A percentile compares a stretch with the other conserved stretches of the same genome.
Evolutionary conservation across 2,113 vertebrate genomes (phyloP).

Genomic region (Sialia sialis): DNA sequence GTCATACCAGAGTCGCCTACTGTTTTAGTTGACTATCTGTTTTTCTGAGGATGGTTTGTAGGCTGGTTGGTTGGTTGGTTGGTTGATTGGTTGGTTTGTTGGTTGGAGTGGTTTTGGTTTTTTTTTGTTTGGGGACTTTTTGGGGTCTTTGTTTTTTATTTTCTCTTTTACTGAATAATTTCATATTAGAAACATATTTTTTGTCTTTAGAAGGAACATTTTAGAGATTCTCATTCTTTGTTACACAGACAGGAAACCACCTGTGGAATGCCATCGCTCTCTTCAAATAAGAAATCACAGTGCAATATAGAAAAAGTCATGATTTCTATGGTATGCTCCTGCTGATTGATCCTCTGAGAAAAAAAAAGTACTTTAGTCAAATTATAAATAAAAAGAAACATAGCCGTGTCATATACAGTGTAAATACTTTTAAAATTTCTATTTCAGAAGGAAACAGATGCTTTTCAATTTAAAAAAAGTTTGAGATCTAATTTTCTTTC

Average conservation of each 20-base stretch:
- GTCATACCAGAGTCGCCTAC: neutral
- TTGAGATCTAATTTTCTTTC: neutral
- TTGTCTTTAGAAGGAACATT: neutral
- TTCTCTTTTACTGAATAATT: neutral
- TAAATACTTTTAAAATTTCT: neutral
- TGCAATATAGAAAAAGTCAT: neutral
- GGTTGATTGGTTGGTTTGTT: neutral
- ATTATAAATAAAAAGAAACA: neutral
- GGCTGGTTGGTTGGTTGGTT: neutral
- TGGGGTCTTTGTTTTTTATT: too few species aligned
- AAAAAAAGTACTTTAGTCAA: neutral
- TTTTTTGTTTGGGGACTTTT: neutral
- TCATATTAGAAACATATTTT: neutral
- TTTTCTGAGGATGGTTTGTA: neutral
- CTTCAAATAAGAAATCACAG: neutral
- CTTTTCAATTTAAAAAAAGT: neutral
- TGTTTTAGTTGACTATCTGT: neutral
- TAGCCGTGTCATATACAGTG: neutral
- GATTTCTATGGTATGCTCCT: neutral
- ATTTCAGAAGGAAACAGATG: neutral
- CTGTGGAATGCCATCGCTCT: neutral
- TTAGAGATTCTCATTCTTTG: neutral
- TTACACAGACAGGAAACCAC: neutral
- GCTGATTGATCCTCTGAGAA: neutral
- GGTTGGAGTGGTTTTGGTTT: neutral